Evolutionary conservation across 2,888 invertebrate species (phyloP).

Genomic region (Spialia ferax): DNA sequence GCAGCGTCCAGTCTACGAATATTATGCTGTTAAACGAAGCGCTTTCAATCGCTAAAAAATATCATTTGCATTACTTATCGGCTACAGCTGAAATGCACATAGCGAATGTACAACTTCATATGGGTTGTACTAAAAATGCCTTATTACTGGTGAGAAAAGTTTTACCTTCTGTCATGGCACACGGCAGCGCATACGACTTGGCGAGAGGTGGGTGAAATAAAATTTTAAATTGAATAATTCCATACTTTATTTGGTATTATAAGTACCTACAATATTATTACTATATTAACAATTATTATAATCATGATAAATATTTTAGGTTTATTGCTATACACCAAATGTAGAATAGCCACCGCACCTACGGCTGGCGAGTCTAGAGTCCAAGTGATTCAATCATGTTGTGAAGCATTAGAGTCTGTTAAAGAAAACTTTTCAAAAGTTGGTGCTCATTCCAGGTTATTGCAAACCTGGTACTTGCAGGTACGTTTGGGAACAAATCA

Average conservation of each 20-base stretch:
- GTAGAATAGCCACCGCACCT: constrained; percentile 90
- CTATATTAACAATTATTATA: no score
- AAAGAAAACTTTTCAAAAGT: constrained; percentile 90
- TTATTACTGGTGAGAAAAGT: constrained; percentile 89
- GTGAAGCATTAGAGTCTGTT: constrained; percentile 88
- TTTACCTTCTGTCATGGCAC: constrained; percentile 91
- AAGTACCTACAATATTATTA: no score
- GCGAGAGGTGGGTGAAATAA: constrained; percentile 86
- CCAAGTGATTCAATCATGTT: constrained; percentile 84
- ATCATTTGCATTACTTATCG: constrained; percentile 92
- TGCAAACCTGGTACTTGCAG: constrained; percentile 91
- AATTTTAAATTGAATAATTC: no score
- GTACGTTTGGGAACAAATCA: constrained; percentile 60
- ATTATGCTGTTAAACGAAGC: constrained; percentile 89
- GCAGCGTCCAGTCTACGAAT: constrained; percentile 82
- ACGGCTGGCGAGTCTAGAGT: constrained; percentile 76
- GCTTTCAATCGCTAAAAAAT: constrained; percentile 90
- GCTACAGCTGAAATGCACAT: constrained; percentile 92
- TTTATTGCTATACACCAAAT: constrained; percentile 92
- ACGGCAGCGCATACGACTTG: constrained; percentile 93
- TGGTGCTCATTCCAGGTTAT: constrained; percentile 91
- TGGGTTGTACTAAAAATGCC: constrained; percentile 93
- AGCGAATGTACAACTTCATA: constrained; percentile 91
- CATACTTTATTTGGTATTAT: no score
- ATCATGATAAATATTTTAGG: constrained; percentile 59